These are phyloP conservation scores for Orthonychiurus folsomi DNA, from an alignment of 2,888 invertebrate genomes.

Conservation along the genomic window DNA sequence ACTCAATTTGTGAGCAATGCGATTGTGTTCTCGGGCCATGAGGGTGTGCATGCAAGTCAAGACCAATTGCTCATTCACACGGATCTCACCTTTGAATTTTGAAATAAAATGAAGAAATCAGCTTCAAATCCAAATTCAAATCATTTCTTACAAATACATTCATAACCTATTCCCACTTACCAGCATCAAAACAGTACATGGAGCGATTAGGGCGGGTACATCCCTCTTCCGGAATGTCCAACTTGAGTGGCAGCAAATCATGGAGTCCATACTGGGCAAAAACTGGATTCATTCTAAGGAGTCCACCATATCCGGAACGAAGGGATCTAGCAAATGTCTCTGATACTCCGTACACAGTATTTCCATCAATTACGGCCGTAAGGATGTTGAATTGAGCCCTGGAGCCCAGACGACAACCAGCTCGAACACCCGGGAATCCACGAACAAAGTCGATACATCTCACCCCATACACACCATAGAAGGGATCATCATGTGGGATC, in stretches of 20 bases:
- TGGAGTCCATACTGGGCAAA: conserved; percentile 79
- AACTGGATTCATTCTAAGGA: conserved; percentile 78
- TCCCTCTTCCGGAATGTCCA: conserved; percentile 84
- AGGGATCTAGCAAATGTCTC: conserved; percentile 73
- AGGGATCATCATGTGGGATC: conserved; percentile 81
- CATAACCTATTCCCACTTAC: conserved; percentile 47
- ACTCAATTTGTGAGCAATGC: conserved; percentile 64
- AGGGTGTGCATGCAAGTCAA: conserved; percentile 84
- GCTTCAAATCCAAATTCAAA: not conserved
- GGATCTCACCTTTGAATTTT: conserved; percentile 65
- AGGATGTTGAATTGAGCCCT: conserved; percentile 76
- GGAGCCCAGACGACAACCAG: conserved; percentile 79
- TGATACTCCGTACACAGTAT: conserved; percentile 79
- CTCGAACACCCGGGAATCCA: conserved; percentile 75
- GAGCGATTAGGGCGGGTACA: conserved; percentile 80
- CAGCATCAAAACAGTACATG: conserved; percentile 87
- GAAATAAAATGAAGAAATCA: not conserved
- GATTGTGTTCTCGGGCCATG: conserved; percentile 84
- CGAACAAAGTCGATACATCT: conserved; percentile 84
- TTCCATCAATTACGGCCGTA: conserved; percentile 76
- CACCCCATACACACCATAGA: conserved; percentile 73
- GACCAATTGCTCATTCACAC: conserved; percentile 84
- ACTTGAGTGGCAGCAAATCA: conserved; percentile 74
- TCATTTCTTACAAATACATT: not conserved
- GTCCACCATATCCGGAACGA: conserved; percentile 69